Conservation (phyloP, 2,888 invertebrate genomes). For the Parnassius mnemosyne region DNA sequence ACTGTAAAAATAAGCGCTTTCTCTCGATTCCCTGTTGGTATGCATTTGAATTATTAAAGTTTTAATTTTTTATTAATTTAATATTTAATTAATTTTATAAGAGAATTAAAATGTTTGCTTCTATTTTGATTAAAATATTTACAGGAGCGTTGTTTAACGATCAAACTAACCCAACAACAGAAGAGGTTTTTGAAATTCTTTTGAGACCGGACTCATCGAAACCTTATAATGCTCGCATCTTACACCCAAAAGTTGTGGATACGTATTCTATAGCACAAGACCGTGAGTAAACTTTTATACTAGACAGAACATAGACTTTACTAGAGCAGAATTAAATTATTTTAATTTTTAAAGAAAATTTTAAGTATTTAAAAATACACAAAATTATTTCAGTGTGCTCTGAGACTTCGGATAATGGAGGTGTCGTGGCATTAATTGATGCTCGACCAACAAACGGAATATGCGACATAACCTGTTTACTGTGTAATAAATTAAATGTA, state of each 20-base stretch:
- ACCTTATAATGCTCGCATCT: constrained; percentile 51
- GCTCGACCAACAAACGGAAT: constrained; percentile 61
- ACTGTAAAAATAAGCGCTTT: constrained; percentile 33
- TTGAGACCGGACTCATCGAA: constrained; percentile 43
- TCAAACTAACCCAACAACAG: constrained; percentile 46
- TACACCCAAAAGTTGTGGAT: constrained; percentile 52
- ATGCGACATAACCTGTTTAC: constrained; percentile 62
- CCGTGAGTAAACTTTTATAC: constrained; percentile 45
- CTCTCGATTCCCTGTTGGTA: constrained; percentile 60
- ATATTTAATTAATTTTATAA: neutral
- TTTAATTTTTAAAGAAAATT: too few species aligned
- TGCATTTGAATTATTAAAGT: constrained; percentile 27
- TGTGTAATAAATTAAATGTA: constrained; percentile 67
- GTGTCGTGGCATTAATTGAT: constrained; percentile 62
- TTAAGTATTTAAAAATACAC: too few species aligned
- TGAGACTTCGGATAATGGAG: constrained; percentile 49
- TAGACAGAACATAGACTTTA: too few species aligned
- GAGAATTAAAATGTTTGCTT: neutral
- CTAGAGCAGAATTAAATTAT: too few species aligned
- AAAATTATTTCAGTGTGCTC: constrained; percentile 55
- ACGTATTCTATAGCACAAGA: constrained; percentile 65
- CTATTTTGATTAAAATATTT: constrained; percentile 34
- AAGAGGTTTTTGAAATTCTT: constrained; percentile 51
- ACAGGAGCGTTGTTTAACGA: constrained; percentile 75
- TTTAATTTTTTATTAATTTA: neutral